Percentiles rank a stretch among this genome's conserved stretches.
These are phyloP conservation scores for Phania funesta DNA, from an alignment of 2,888 invertebrate species.

Conservation along the genomic window DNA sequence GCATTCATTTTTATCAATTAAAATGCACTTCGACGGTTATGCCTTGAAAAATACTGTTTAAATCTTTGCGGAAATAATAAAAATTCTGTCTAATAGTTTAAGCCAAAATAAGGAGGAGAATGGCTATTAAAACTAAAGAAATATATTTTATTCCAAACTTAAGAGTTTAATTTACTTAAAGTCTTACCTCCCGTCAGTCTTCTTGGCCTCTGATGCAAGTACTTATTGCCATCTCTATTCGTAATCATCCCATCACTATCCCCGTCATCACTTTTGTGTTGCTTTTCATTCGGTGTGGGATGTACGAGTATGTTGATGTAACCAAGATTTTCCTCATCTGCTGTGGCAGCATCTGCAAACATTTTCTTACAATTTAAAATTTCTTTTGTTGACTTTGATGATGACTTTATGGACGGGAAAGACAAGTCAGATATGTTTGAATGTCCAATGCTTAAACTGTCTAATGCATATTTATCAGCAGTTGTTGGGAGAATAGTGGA, in stretches of 20 bases:
- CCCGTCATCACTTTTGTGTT: neutral
- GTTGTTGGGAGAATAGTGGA: neutral
- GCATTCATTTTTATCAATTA: too few species aligned
- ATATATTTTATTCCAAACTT: too few species aligned
- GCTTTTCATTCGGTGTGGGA: neutral
- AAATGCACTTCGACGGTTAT: too few species aligned
- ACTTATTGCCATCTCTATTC: slow-evolving; percentile 9
- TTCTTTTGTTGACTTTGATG: slow-evolving; percentile 24
- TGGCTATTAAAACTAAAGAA: too few species aligned
- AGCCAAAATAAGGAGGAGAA: too few species aligned
- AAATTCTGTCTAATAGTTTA: too few species aligned
- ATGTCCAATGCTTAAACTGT: neutral
- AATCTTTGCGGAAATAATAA: too few species aligned
- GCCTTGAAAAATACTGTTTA: too few species aligned
- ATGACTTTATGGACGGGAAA: too few species aligned
- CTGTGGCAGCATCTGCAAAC: too few species aligned
- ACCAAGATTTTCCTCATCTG: neutral
- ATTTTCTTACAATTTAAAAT: slow-evolving; percentile 29
- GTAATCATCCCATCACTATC: neutral
- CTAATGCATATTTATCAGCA: neutral
- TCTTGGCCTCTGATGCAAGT: neutral
- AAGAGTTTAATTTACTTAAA: neutral
- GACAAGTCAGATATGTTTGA: neutral
- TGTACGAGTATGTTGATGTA: neutral
- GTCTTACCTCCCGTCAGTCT: slow-evolving; percentile 43